These are phyloP conservation scores for Pterobdella sp. DNA, from an alignment of 2,888 invertebrate genomes.

Conservation along the genomic window DNA sequence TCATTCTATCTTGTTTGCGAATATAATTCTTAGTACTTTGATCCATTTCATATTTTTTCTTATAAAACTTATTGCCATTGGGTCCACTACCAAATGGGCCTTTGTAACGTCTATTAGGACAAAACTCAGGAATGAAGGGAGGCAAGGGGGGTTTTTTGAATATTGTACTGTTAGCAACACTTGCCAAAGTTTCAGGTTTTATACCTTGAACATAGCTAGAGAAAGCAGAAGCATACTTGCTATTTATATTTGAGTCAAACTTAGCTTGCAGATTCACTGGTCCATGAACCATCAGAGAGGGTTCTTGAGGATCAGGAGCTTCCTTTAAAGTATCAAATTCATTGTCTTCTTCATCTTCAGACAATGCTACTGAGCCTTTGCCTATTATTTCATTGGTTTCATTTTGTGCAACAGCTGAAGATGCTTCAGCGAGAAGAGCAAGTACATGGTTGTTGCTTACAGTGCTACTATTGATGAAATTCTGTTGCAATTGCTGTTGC, in stretches of 20 bases:
- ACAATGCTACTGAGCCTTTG: conserved; percentile 8
- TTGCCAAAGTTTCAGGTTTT: conserved; percentile 47
- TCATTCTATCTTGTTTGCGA: conserved; percentile 2
- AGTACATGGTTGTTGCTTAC: conserved; percentile 28
- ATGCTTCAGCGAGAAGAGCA: conserved; percentile 28
- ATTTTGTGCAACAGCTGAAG: conserved; percentile 27
- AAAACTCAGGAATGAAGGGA: conserved; percentile 46
- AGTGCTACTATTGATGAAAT: conserved; percentile 2
- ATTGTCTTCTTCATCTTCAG: conserved; percentile 30
- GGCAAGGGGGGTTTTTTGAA: conserved; percentile 44
- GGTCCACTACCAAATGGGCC: conserved; percentile 11
- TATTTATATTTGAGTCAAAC: conserved; percentile 1
- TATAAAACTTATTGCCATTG: conserved; percentile 9
- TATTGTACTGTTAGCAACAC: conserved; percentile 43
- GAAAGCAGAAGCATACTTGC: conserved; percentile 36
- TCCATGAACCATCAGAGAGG: not conserved
- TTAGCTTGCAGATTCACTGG: not conserved
- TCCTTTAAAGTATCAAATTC: conserved; percentile 28
- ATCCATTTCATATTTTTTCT: conserved; percentile 9
- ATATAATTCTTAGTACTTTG: conserved; percentile 1
- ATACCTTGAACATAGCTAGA: conserved; percentile 46
- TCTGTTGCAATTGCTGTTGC: conserved; percentile 5
- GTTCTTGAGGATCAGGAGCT: conserved; percentile 1
- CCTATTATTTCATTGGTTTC: conserved; percentile 16
- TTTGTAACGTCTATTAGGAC: conserved; percentile 37